Evolutionary conservation across 92 coral and sea anemone genomes (phyloP), one percentile per base, ranked within the genome.

Genomic region (Actinernus sp.): DNA sequence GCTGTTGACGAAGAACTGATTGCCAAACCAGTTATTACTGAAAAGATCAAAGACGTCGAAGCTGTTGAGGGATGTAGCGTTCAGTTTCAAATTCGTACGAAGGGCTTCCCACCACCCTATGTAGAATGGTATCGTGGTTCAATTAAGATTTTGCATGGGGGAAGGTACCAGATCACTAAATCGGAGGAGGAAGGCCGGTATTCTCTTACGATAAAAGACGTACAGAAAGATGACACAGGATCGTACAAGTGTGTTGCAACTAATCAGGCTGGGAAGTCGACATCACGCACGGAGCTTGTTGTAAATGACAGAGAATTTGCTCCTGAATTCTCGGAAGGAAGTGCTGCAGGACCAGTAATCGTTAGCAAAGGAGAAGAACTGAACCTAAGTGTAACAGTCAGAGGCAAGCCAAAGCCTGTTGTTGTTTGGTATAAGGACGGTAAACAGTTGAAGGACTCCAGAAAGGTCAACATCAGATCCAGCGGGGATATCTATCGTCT

Each of bases 361-460:
- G 85, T 86, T 9, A 68, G 74, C 21, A 88, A 84, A 88, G 97
- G 89, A 12, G 96, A 82, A 18, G 90, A 91, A 36, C 87, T 84
- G 30, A 84, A 56, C 44, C 27, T 95, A 19, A 73, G 85, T 41
- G 85, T 83, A 3, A 59, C 79, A 16, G 66, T 91, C 54, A 61
- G 78, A 62, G 97, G 97, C 9, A 89, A 91, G 58, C 99, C 99
- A 22, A 68, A 45, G 27, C 97, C 99, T 34, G 76, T 71, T 12
- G 85, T 95, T 4, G 90, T 65, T 18, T 95, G 99, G 99, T 95
- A 91, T 76, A 95, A 91, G 61, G 97, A 95, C 48, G 92, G 81
- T 41, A 81, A 62, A 34, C 46, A 31, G 36, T 60, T 95, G 20
- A 76, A 76, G 16, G 88, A 91, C 53, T 81, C 80, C 27, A 81